Evolutionary conservation across 2,888 invertebrate species (phyloP), one percentile per base, ranked within the genome.

Genomic region (Rotaria sp.): DNA sequence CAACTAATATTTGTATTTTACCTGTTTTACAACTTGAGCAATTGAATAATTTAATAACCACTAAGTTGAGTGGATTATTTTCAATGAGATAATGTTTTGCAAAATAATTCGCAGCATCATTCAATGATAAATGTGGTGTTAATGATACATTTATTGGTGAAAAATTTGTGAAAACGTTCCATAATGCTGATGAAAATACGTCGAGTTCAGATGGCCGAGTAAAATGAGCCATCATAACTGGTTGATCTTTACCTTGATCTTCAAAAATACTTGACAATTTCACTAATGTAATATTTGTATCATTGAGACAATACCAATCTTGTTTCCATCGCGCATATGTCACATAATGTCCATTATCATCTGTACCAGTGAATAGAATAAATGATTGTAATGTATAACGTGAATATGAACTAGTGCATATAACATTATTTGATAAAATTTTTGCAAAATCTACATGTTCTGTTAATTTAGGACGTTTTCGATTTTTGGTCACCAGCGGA

Each of bases 331-430:
- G 30, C 11, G 35, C 67, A 67, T 67, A 67, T 13, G 35, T 67
- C 3, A 67, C 35, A 30, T 67, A 35, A 15, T 67, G 67, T 35
- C 35, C 35, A 15, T 10, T 13, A 35, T 18, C 35, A 30, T 35
- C 67, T n/a, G 7, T 67, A 18, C 67, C 35, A n/a, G 13, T 4
- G 15, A 30, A 35, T 35, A 18, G 4, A 35, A 67, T 67, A 35
- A 67, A 67, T 35, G 67, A 67, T 67, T 67, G 67, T 35, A 67
- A 67, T 11, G 67, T 67, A 67, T 67, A 67, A 30, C 67, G 67
- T 10, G 67, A 13, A 67, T 67, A 67, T 35, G 67, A 67, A 5
- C 35, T 13, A 18, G 67, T 35, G 35, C 1, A 67, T 13, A 35
- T 67, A 13, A 67, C 35, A n/a, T 67, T 67, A 30, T 30, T 67